Evolutionary conservation across 2,888 invertebrate species (phyloP).

Genomic region (Pyrocoelia pectoralis): DNA sequence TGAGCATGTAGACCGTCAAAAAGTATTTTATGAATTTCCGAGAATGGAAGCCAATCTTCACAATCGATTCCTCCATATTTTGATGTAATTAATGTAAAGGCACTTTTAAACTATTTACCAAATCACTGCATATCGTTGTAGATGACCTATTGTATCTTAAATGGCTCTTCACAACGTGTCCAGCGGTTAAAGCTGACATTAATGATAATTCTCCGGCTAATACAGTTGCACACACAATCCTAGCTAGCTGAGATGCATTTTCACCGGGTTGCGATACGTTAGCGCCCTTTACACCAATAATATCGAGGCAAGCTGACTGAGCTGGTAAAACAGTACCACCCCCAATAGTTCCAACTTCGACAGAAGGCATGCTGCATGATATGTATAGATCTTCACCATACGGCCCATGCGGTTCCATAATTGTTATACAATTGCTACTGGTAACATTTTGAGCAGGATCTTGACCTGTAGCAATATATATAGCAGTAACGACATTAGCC

Average conservation of each 20-base stretch:
- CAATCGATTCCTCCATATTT: no score
- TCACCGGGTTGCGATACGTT: constrained; percentile 78
- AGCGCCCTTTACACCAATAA: constrained; percentile 84
- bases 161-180: constrained; percentile 95
- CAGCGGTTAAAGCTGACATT: constrained; percentile 95
- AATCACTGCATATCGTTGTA: not conserved
- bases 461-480: constrained; percentile 97
- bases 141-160: constrained; percentile 79
- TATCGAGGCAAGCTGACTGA: constrained; percentile 90
- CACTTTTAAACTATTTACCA: not conserved
- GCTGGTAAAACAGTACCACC: constrained; percentile 94
- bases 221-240: constrained; percentile 92
- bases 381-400: constrained; percentile 86
- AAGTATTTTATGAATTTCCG: no score
- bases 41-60: no score
- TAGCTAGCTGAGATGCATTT: constrained; percentile 87
- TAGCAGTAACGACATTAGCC: constrained; percentile 97
- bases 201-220: constrained; percentile 96
- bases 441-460: constrained; percentile 97
- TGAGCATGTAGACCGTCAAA: no score
- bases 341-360: constrained; percentile 89
- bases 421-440: constrained; percentile 95
- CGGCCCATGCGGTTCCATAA: constrained; percentile 87
- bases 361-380: constrained; percentile 96
- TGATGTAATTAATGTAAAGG: not conserved